A percentile compares a stretch with the other conserved stretches of the same genome.
These are phyloP conservation scores for Gonioctena quinquepunctata DNA, from an alignment of 1,140 invertebrate species.

Conservation along the genomic window DNA sequence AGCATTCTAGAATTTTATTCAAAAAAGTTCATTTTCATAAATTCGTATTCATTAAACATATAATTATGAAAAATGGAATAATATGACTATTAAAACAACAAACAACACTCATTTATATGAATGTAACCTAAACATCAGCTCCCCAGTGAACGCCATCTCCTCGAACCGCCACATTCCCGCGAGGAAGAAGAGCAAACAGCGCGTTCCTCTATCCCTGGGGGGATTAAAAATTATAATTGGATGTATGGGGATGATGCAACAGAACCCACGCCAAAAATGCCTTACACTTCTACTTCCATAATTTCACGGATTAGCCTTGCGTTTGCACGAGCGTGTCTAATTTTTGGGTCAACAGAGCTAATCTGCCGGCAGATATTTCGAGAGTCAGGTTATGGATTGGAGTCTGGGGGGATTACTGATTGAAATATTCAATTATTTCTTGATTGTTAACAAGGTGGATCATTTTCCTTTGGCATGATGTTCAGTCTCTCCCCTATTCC, in stretches of 20 bases:
- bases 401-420: neutral
- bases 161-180: slow-evolving; percentile 6
- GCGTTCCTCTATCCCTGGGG: slow-evolving; percentile 40
- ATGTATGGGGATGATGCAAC: slow-evolving; percentile 28
- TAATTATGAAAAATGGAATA: no score
- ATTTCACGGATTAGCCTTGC: slow-evolving; percentile 2
- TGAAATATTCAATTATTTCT: neutral
- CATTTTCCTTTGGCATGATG: no score
- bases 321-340: neutral
- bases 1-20: no score
- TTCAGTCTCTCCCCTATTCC: no score
- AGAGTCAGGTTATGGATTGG: neutral
- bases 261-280: neutral
- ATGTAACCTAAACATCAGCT: no score
- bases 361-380: neutral
- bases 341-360: slow-evolving; percentile 7
- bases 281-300: neutral
- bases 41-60: no score
- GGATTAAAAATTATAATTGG: slow-evolving; percentile 52
- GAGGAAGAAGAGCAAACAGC: slow-evolving; percentile 41
- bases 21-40: no score
- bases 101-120: no score
- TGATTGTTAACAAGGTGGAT: no score
- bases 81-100: no score
- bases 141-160: no score